Evolutionary conservation across 1,140 invertebrate species (phyloP).

Genomic region (Contarinia nasturtii): DNA sequence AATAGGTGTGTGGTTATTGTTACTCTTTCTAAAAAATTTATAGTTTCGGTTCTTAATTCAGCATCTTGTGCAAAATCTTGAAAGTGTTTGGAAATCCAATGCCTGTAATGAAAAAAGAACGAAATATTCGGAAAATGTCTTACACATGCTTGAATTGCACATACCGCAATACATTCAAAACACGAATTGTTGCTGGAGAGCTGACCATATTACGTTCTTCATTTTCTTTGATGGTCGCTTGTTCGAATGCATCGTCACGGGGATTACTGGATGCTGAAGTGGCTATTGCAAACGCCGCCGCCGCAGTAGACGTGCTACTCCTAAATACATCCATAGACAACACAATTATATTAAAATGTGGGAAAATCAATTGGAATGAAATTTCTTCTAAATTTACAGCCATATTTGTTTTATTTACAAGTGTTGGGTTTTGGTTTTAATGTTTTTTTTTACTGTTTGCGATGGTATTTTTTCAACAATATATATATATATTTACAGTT

Average conservation of each 20-base stretch:
- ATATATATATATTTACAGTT: too few species aligned
- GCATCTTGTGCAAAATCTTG: slow-evolving; percentile 72
- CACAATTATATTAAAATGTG: slow-evolving; percentile 8
- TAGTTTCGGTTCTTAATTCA: slow-evolving; percentile 53
- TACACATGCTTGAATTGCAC: background rate
- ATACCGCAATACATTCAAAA: slow-evolving; percentile 65
- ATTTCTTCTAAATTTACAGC: background rate
- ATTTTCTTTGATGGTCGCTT: slow-evolving; percentile 30
- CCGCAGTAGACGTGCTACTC: slow-evolving; percentile 76
- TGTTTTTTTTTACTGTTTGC: too few species aligned
- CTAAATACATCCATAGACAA: too few species aligned
- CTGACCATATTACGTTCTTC: slow-evolving; percentile 64
- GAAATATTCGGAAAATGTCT: too few species aligned
- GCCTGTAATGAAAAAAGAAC: slow-evolving; percentile 22
- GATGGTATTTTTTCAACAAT: too few species aligned
- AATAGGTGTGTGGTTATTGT: slow-evolving; percentile 67
- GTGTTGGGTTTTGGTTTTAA: too few species aligned
- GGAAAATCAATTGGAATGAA: background rate
- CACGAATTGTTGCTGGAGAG: slow-evolving; percentile 82
- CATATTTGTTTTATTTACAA: too few species aligned
- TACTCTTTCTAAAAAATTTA: slow-evolving; percentile 79
- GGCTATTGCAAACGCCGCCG: slow-evolving; percentile 79
- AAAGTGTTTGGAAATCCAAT: slow-evolving; percentile 48
- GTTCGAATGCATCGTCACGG: slow-evolving; percentile 28
- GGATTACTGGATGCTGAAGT: slow-evolving; percentile 75